Percentiles rank a stretch among this genome's conserved stretches.
These are phyloP conservation scores for Lampris megalopsis DNA, from an alignment of 2,113 vertebrate genomes.

Conservation along the genomic window DNA sequence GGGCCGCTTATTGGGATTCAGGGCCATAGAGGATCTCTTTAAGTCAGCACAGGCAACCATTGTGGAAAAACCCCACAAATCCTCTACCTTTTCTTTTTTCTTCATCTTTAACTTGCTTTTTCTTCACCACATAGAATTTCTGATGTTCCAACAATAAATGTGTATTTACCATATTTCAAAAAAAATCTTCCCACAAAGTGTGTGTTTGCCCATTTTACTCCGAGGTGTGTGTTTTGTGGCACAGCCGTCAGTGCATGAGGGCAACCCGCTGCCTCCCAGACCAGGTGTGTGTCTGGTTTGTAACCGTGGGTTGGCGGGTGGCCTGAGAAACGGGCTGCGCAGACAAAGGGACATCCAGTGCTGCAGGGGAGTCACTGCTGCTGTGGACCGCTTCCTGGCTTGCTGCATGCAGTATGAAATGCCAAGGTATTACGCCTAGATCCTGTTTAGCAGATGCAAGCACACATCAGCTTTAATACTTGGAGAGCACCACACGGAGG, in stretches of 20 bases:
- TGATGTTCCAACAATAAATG: constrained; percentile 36
- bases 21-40: constrained; percentile 39
- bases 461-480: constrained; percentile 65
- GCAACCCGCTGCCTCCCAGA: not conserved
- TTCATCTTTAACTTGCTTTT: constrained; percentile 68
- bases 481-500: constrained; percentile 47
- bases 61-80: constrained; percentile 45
- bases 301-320: constrained; percentile 7
- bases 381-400: constrained; percentile 11
- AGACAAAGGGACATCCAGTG: constrained; percentile 16
- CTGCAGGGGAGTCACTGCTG: not conserved
- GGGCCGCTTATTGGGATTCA: no score
- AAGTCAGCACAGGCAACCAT: constrained; percentile 50
- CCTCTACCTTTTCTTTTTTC: no score
- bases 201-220: not conserved
- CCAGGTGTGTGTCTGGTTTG: not conserved
- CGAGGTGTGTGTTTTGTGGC: constrained; percentile 24
- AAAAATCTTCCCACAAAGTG: no score
- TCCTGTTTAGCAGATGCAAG: constrained; percentile 67
- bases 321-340: not conserved
- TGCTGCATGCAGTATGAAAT: constrained; percentile 34
- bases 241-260: constrained; percentile 1
- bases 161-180: constrained; percentile 10
- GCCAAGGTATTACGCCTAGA: constrained; percentile 63
- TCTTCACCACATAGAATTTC: constrained; percentile 34